phyloP scores from a whole-genome alignment of 2,113 vertebrate species.

The Oreotragus oreotragus region DNA sequence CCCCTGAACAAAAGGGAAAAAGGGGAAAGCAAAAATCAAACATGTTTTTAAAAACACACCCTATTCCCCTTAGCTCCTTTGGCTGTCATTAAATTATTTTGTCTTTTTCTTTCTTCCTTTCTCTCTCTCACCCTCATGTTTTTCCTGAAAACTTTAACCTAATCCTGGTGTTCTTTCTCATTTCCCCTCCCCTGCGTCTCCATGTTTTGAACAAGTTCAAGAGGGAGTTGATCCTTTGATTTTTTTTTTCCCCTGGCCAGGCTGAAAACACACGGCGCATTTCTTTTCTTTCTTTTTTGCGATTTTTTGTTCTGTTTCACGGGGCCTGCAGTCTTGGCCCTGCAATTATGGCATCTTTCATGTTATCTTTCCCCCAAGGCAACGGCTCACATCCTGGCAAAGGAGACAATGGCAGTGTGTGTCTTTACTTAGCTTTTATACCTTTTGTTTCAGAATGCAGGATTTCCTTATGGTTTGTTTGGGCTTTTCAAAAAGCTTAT shows the following conservation, averaged over 20 bases:
- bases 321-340: background rate
- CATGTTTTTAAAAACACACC: conserved; percentile 34
- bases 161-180: background rate
- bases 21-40: background rate
- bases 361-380: conserved; percentile 48
- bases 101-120: background rate
- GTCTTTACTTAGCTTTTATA: conserved; percentile 40
- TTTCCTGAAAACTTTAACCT: conserved; percentile 42
- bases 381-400: conserved; percentile 40
- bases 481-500: conserved; percentile 48
- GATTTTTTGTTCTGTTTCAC: background rate
- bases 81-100: conserved; percentile 11
- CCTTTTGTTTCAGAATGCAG: conserved; percentile 63
- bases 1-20: background rate
- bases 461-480: conserved; percentile 70
- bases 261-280: background rate
- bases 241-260: rapidly evolving
- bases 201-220: background rate
- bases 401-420: background rate
- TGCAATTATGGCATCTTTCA: background rate
- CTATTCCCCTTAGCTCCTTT: background rate
- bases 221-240: background rate
- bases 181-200: background rate
- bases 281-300: background rate
- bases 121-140: background rate